Evolutionary conservation across 2,888 invertebrate species (phyloP).

Genomic region (Dryococelus australis): DNA sequence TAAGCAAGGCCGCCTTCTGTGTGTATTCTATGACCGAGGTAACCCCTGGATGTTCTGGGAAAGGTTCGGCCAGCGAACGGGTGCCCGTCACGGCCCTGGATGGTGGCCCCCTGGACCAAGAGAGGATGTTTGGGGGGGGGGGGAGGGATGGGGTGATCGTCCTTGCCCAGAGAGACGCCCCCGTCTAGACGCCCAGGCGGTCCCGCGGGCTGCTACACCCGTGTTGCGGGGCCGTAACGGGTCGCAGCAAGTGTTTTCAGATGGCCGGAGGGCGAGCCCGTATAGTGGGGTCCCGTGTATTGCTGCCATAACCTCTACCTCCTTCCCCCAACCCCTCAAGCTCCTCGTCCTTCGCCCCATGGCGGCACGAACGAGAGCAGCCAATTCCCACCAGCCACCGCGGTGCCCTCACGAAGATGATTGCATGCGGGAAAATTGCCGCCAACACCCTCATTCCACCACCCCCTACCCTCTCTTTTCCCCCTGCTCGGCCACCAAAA

Average conservation of each 20-base stretch:
- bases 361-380: slow-evolving; percentile 1
- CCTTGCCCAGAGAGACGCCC: not conserved
- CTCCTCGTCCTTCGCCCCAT: not conserved
- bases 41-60: no score
- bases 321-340: not conserved
- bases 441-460: not conserved
- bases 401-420: slow-evolving; percentile 24
- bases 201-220: not conserved
- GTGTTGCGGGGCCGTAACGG: not conserved
- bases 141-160: not conserved
- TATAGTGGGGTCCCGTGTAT: slow-evolving; percentile 16
- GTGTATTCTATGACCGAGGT: no score
- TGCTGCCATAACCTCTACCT: not conserved
- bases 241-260: slow-evolving; percentile 9
- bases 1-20: no score
- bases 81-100: no score
- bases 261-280: slow-evolving; percentile 11
- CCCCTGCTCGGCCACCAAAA: not conserved
- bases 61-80: no score
- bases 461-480: not conserved
- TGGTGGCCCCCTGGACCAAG: no score
- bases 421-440: slow-evolving; percentile 26
- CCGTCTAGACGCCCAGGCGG: no score
- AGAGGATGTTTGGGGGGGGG: not conserved
- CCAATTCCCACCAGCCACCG: slow-evolving; percentile 11